These are phyloP conservation scores for Bungarus multicinctus DNA, from an alignment of 2,113 vertebrate genomes.

Conservation along the genomic window DNA sequence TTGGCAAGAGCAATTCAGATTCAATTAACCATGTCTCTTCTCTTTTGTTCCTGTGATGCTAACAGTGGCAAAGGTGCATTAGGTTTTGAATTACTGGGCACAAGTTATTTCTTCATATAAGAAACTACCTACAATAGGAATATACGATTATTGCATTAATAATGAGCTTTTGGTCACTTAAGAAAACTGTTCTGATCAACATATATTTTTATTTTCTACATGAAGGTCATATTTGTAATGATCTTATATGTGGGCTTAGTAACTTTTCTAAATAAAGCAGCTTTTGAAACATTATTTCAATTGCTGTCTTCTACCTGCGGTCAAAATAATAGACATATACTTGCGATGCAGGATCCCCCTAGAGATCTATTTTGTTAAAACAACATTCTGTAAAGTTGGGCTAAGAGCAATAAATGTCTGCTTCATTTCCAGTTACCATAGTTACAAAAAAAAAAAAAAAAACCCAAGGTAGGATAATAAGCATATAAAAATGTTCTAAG, in stretches of 20 bases:
- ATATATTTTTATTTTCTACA: constrained; percentile 25
- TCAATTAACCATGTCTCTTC: not conserved
- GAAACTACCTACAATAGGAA: not conserved
- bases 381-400: constrained; percentile 35
- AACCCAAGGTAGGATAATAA: not conserved
- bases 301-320: constrained; percentile 19
- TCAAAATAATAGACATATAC: constrained; percentile 18
- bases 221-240: constrained; percentile 60
- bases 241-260: constrained; percentile 45
- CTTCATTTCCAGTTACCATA: constrained; percentile 24
- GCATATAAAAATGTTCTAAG: constrained; percentile 12
- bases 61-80: not conserved
- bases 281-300: constrained; percentile 38
- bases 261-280: constrained; percentile 62
- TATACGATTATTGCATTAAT: not conserved
- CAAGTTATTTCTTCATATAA: not conserved
- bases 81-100: not conserved
- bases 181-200: constrained; percentile 41
- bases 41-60: not conserved
- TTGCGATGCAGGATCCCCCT: constrained; percentile 41
- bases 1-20: not conserved
- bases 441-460: constrained; percentile 9
- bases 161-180: not conserved
- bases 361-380: constrained; percentile 38
- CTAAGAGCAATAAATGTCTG: not conserved